Evolutionary conservation across 2,797 vertebrate genomes (phyloP).

Genomic region (Malacoctenus gilli): DNA sequence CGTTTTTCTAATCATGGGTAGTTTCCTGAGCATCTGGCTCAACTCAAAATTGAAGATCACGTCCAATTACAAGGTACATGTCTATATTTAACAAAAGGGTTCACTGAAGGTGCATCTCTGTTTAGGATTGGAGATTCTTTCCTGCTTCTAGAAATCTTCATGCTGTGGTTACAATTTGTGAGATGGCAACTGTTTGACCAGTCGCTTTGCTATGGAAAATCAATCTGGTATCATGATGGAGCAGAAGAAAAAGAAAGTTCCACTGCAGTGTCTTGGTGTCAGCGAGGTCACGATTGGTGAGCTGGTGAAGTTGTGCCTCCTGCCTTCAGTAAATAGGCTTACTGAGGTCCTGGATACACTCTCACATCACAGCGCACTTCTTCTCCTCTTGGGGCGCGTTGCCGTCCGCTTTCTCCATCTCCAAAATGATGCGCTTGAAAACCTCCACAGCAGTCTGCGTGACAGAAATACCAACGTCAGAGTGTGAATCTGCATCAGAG

Average conservation of each 20-base stretch:
- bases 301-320: constrained; percentile 79
- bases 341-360: constrained; percentile 63
- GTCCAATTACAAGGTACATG: constrained; percentile 27
- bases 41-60: constrained; percentile 36
- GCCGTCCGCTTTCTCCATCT: constrained; percentile 87
- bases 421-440: constrained; percentile 87
- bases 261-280: constrained; percentile 62
- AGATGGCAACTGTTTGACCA: constrained; percentile 42
- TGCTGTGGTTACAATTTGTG: constrained; percentile 44
- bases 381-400: constrained; percentile 80
- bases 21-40: constrained; percentile 36
- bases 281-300: constrained; percentile 66
- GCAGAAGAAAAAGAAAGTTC: constrained; percentile 51
- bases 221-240: constrained; percentile 56
- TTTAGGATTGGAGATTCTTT: constrained; percentile 44
- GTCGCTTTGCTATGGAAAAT: constrained; percentile 56
- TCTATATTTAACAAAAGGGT: constrained; percentile 41
- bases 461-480: constrained; percentile 13
- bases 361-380: constrained; percentile 84
- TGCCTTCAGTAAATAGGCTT: constrained; percentile 73
- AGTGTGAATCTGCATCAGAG: constrained; percentile 10
- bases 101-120: constrained; percentile 28
- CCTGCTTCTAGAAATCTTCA: constrained; percentile 38
- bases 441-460: constrained; percentile 85
- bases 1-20: too few relatives aligned